These are phyloP conservation scores for Erythrocercus mccallii DNA, from an alignment of 2,113 vertebrate genomes.

Conservation along the genomic window DNA sequence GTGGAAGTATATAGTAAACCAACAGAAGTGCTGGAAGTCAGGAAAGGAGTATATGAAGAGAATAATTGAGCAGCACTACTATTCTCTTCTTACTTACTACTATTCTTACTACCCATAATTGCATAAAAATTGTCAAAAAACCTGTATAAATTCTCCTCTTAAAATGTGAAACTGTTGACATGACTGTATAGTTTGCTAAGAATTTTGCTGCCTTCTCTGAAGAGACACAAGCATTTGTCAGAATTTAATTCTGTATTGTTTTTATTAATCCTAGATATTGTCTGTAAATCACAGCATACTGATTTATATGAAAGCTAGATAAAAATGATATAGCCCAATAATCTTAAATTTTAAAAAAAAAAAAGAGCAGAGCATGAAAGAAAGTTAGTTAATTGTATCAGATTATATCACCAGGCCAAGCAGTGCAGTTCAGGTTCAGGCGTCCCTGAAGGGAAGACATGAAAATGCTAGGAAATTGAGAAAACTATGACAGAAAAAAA, in stretches of 20 bases:
- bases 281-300: background rate
- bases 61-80: background rate
- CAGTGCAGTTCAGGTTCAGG: background rate
- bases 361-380: background rate
- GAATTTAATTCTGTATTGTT: background rate
- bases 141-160: background rate
- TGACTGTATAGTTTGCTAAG: background rate
- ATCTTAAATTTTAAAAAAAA: background rate
- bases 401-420: background rate
- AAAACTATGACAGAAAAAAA: background rate
- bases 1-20: background rate
- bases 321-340: background rate
- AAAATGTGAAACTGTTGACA: background rate
- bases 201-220: background rate
- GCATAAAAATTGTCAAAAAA: background rate
- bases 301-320: background rate
- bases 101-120: background rate
- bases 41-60: background rate
- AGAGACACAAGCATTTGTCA: background rate
- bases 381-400: background rate
- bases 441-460: background rate
- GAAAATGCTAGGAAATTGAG: background rate
- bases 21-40: background rate
- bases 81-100: background rate
- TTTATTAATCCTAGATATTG: background rate